These are phyloP conservation scores for Noctua pronuba DNA, from an alignment of 2,888 invertebrate genomes.

Conservation along the genomic window DNA sequence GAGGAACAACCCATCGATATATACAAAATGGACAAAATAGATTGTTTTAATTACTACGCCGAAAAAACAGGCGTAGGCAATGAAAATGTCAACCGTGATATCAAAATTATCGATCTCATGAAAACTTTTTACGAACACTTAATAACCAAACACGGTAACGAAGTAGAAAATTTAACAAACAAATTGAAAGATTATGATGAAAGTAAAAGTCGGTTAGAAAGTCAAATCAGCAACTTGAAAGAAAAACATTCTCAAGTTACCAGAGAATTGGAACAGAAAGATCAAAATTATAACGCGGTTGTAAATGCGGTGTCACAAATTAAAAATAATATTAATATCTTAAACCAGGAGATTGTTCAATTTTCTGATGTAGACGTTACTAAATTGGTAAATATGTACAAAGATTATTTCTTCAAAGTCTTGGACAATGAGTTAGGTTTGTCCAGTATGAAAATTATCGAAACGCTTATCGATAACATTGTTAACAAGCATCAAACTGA, in stretches of 20 bases:
- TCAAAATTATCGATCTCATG: constrained; percentile 83
- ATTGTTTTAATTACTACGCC: constrained; percentile 80
- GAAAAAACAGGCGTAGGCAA: constrained; percentile 78
- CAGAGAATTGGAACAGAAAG: constrained; percentile 74
- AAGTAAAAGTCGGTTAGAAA: constrained; percentile 72
- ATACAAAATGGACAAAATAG: constrained; percentile 79
- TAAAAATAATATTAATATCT: constrained; percentile 70
- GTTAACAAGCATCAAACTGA: constrained; percentile 72
- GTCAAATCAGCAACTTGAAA: constrained; percentile 69
- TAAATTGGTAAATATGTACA: constrained; percentile 71
- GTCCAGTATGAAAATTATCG: constrained; percentile 73
- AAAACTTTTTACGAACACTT: constrained; percentile 81
- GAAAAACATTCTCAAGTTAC: constrained; percentile 70
- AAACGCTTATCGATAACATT: constrained; percentile 72
- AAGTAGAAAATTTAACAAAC: constrained; percentile 83
- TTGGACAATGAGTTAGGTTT: constrained; percentile 79
- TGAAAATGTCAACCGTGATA: constrained; percentile 70
- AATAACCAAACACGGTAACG: constrained; percentile 78
- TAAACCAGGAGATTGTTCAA: constrained; percentile 66
- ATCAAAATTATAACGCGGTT: constrained; percentile 68
- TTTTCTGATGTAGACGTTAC: constrained; percentile 57
- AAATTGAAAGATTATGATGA: constrained; percentile 81
- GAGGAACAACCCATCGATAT: constrained; percentile 73
- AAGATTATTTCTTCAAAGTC: constrained; percentile 75
- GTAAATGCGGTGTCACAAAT: constrained; percentile 71